Conservation (phyloP, 2,113 vertebrate genomes). For the Ptilorrhoa leucosticta region DNA sequence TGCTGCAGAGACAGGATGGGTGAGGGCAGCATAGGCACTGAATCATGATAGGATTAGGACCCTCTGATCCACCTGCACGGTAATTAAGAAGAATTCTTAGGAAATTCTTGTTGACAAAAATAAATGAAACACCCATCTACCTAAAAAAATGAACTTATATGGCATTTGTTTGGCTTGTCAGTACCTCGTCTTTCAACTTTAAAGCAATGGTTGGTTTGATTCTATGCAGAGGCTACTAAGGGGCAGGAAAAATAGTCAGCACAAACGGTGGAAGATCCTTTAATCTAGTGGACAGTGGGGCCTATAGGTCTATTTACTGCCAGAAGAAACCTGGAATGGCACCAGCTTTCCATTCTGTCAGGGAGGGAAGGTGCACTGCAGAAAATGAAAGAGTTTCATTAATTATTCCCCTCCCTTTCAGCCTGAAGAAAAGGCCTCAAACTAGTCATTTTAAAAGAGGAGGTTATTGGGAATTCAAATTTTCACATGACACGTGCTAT, state of each 20-base stretch:
- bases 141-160: not conserved
- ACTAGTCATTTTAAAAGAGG: not conserved
- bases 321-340: not conserved
- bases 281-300: not conserved
- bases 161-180: not conserved
- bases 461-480: not conserved
- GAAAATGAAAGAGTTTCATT: not conserved
- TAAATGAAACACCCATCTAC: not conserved
- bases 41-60: not conserved
- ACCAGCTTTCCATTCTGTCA: not conserved
- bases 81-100: not conserved
- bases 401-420: not conserved
- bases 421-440: not conserved
- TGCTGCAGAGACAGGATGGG: not conserved
- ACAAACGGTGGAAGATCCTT: not conserved
- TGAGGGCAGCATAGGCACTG: not conserved
- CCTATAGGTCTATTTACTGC: not conserved
- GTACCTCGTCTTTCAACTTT: not conserved
- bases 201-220: not conserved
- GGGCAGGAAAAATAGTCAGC: not conserved
- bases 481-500: fast-evolving
- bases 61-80: not conserved
- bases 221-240: not conserved
- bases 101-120: not conserved
- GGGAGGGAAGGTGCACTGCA: not conserved